These are phyloP conservation scores for Stegophylla sp. DNA, from an alignment of 2,888 invertebrate species.

Conservation along the genomic window DNA sequence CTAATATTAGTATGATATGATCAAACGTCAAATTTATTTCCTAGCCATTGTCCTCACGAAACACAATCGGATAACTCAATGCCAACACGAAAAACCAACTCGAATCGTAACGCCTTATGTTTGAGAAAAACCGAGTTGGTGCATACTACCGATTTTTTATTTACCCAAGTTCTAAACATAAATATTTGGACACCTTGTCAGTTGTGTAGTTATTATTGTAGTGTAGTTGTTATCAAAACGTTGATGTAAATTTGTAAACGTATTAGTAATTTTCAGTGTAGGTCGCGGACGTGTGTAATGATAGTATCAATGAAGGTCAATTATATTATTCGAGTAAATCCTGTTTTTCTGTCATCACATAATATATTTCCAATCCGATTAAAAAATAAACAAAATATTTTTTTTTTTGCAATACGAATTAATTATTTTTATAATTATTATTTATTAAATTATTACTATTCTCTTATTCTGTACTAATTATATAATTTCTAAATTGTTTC, in stretches of 20 bases:
- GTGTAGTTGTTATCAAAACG: slow-evolving; percentile 39
- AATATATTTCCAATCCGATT: too few relatives aligned
- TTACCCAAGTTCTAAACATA: slow-evolving; percentile 45
- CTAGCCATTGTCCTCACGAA: neutral
- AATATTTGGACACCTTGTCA: slow-evolving; percentile 52
- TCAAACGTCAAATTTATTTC: neutral
- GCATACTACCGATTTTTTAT: too few relatives aligned
- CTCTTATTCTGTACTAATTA: too few relatives aligned
- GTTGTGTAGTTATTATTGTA: slow-evolving; percentile 8
- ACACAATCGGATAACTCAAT: neutral
- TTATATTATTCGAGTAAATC: neutral
- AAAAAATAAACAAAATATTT: too few relatives aligned
- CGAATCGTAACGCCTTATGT: neutral
- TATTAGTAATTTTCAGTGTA: slow-evolving; percentile 26
- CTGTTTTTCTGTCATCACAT: neutral
- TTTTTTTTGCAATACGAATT: too few relatives aligned
- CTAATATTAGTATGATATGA: too few relatives aligned
- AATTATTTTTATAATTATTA: too few relatives aligned
- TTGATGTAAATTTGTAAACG: slow-evolving; percentile 29
- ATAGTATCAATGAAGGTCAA: neutral
- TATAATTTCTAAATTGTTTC: neutral
- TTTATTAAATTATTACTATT: too few relatives aligned
- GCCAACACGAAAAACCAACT: neutral
- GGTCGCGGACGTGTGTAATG: neutral
- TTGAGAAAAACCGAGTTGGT: neutral